phyloP scores from a whole-genome alignment of 1,140 invertebrate species.

The Lepidurus arcticus region DNA sequence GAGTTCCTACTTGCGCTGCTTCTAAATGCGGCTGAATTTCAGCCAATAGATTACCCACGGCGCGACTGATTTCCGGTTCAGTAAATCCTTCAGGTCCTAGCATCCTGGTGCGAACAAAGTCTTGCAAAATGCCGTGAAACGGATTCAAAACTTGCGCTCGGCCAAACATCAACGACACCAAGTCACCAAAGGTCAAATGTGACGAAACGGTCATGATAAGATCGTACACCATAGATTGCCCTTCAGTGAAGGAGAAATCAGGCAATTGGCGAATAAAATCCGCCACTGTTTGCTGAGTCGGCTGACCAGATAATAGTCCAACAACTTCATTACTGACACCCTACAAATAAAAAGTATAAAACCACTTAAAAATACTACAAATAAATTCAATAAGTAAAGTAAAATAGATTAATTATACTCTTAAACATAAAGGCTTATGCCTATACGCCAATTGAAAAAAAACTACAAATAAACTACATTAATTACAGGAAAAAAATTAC shows the following conservation, averaged over 20 bases:
- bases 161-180: constrained; percentile 46
- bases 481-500: too few relatives aligned
- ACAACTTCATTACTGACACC: constrained; percentile 32
- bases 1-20: constrained; percentile 34
- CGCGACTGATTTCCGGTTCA: constrained; percentile 40
- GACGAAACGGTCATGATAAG: constrained; percentile 44
- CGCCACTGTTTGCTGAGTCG: constrained; percentile 43
- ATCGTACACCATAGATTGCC: constrained; percentile 47
- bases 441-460: too few relatives aligned
- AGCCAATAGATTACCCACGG: constrained; percentile 36
- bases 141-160: constrained; percentile 41
- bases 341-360: constrained; percentile 4
- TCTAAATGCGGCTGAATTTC: constrained; percentile 38
- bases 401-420: too few relatives aligned
- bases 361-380: not conserved
- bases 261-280: constrained; percentile 46
- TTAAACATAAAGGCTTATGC: too few relatives aligned
- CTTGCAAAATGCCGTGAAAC: constrained; percentile 40
- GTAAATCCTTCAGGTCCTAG: constrained; percentile 39
- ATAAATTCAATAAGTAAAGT: too few relatives aligned
- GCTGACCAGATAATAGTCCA: constrained; percentile 37
- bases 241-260: constrained; percentile 44
- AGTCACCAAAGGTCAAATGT: constrained; percentile 47
- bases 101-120: constrained; percentile 42
- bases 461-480: too few relatives aligned